phyloP scores from a whole-genome alignment of 2,888 invertebrate species.

The Drosophila formosana region DNA sequence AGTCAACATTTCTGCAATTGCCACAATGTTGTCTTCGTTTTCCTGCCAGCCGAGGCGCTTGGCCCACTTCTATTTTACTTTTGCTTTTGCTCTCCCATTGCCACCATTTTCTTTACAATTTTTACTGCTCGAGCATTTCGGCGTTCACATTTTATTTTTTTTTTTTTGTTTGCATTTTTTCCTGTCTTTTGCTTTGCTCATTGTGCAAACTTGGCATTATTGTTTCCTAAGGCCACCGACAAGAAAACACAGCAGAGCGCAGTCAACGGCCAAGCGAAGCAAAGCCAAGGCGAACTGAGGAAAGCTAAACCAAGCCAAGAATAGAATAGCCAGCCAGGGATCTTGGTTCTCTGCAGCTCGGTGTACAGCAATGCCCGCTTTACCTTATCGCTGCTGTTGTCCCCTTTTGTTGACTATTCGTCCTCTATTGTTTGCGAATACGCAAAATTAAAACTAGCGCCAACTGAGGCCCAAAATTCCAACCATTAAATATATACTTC shows the following conservation, averaged over 20 bases:
- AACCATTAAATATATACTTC: conserved; percentile 40
- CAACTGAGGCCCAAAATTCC: conserved; percentile 37
- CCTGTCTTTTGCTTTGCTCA: conserved; percentile 57
- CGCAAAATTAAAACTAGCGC: conserved; percentile 71
- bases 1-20: conserved; percentile 79
- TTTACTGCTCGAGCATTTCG: conserved; percentile 71
- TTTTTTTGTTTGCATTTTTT: conserved; percentile 25
- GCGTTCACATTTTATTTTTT: conserved; percentile 50
- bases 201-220: conserved; percentile 83
- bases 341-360: conserved; percentile 6
- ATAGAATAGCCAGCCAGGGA: conserved; percentile 7
- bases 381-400: conserved; percentile 56
- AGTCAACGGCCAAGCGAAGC: conserved; percentile 54
- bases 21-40: conserved; percentile 77
- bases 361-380: conserved; percentile 48
- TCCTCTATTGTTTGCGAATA: conserved; percentile 75
- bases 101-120: conserved; percentile 70
- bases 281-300: background rate
- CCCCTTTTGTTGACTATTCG: conserved; percentile 72
- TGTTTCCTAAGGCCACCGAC: conserved; percentile 80
- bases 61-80: conserved; percentile 64
- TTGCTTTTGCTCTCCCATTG: conserved; percentile 44
- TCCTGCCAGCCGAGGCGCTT: conserved; percentile 46
- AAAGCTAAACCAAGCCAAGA: conserved; percentile 9
- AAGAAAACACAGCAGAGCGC: conserved; percentile 70